Evolutionary conservation across 1,140 invertebrate species (phyloP), one percentile per base, ranked within the genome.

Genomic region (Drosophila kepulauana): DNA sequence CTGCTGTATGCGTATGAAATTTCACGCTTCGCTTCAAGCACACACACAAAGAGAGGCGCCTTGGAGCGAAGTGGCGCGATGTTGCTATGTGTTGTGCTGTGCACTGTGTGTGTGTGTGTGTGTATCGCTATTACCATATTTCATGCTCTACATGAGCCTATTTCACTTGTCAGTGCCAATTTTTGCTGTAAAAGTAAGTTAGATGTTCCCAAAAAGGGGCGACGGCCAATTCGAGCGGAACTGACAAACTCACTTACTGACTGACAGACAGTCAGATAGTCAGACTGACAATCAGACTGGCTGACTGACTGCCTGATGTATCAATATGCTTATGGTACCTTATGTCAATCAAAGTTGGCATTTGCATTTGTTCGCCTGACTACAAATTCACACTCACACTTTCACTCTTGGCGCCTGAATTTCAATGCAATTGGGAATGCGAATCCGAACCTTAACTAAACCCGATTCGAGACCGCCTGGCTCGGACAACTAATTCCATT

Each of bases 111-210:
- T 48, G 33, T 30, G 49, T 35, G 28, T 28, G 41, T 62, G 45
- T 52, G 45, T 59, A 0, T 11, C 56, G 70, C 78, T 72, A 88
- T 88, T 88, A 89, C 85, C 85, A 89, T 88, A 88, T 80, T 81
- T 88, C 85, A 88, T 88, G 85, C 85, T 69, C 88, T 75, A 68
- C 69, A 89, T 64, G 63, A 79, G 85, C 75, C 84, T 71, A 79
- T 81, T 89, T 67, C 78, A 73, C 64, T 78, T 89, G 82, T 71
- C 80, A 75, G 80, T 30, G 76, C 49, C 78, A 65, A 52, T 85
- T 73, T 76, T 69, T 52, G 71, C 68, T 58, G 64, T 54, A 20
- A 46, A 68, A 72, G 64, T 80, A 76, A 78, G 77, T 87, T 70
- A 78, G 70, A 78, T 75, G 79, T 89, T 79, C 62, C 58, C 51